Evolutionary conservation across 1,140 invertebrate species (phyloP), one percentile per base, ranked within the genome.

Genomic region (Macrotrachela quadricornifera): DNA sequence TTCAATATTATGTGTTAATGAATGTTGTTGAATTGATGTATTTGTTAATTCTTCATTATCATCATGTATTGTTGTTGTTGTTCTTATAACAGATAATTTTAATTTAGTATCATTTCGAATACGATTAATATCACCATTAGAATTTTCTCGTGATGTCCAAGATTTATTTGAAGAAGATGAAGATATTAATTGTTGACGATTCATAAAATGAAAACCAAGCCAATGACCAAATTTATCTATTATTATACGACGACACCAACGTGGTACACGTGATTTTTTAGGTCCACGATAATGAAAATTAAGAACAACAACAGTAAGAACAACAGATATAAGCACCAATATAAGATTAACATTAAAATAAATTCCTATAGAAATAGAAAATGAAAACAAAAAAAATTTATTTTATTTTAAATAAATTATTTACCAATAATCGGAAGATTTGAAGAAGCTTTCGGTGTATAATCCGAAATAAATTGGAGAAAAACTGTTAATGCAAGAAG

Each of bases 221-320:
- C 46, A 18, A 39, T 44, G 16, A n/a, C 51, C 51, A n/a, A 53
- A 37, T 38, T 53, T 46, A 16, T 44, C 45, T 40, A 53, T 53
- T 46, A 53, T 43, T 16, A 43, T 42, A 42, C 41, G 41, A 38
- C 51, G 10, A 38, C 41, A 42, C 51, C 51, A 53, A 46, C 16
- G 42, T 0, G 51, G 51, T n/a, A 53, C 51, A 46, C 51, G 36
- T 30, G 41, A 38, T 18, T 48, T 53, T 48, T 53, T 53, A 10
- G 51, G 51, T 15, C 51, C 51, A 13, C 51, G 51, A 43, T 46
- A 53, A 16, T 53, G 51, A 40, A 53, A 53, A 40, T 53, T 53
- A 4, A 53, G 41, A 46, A 53, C 51, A 16, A 53, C 38, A 9
- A 53, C 46, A 10, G 51, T 53, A 10, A 53, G 21, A 18, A 53